Evolutionary conservation across 2,888 invertebrate species (phyloP).

Genomic region (Anthrax anthrax): DNA sequence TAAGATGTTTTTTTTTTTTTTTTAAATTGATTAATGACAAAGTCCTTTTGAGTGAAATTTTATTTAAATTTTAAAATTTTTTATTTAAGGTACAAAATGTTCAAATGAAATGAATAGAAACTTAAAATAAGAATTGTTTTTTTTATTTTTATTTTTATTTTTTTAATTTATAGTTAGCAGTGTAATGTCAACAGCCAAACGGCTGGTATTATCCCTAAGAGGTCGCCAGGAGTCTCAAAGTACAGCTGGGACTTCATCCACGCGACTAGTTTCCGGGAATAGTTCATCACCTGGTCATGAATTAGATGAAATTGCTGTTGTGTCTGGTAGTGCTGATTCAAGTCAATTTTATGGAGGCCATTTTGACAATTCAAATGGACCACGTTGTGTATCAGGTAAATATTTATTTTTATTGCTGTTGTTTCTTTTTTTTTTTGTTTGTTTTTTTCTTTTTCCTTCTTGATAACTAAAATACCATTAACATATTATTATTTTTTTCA

Average conservation of each 20-base stretch:
- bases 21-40: too few relatives aligned
- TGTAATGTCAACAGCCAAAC: slow-evolving; percentile 48
- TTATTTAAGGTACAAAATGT: too few relatives aligned
- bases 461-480: too few relatives aligned
- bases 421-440: too few relatives aligned
- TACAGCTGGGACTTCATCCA: slow-evolving; percentile 34
- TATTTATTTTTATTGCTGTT: too few relatives aligned
- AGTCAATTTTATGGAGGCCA: slow-evolving; percentile 16
- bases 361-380: slow-evolving; percentile 38
- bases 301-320: slow-evolving; percentile 52
- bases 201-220: slow-evolving; percentile 45
- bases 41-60: too few relatives aligned
- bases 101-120: too few relatives aligned
- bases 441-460: too few relatives aligned
- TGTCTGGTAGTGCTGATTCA: slow-evolving; percentile 43
- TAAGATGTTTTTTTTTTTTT: too few relatives aligned
- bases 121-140: not conserved
- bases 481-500: too few relatives aligned
- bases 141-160: not conserved
- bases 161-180: slow-evolving; percentile 21
- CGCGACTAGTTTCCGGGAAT: slow-evolving; percentile 36
- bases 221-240: slow-evolving; percentile 45
- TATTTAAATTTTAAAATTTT: too few relatives aligned
- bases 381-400: slow-evolving; percentile 42
- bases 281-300: slow-evolving; percentile 38